A percentile compares a stretch with the other conserved stretches of the same genome.
Conservation (phyloP, 2,797 vertebrate genomes). For the Micrastur ruficollis region DNA sequence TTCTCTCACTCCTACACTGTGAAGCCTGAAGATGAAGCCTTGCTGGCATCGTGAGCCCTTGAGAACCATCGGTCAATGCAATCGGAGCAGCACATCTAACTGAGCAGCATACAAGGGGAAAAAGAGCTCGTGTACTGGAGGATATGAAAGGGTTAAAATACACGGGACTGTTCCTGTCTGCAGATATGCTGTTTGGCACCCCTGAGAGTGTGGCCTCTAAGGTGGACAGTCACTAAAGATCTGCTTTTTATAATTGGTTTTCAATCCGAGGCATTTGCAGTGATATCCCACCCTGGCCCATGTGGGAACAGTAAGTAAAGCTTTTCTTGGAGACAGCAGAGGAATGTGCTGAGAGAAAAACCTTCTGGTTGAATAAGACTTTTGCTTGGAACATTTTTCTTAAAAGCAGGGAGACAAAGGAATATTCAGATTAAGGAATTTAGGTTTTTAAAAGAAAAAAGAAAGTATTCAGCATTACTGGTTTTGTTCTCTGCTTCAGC, state of each 20-base stretch:
- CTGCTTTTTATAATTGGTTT: not conserved
- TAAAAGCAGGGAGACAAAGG: not conserved
- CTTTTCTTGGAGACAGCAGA: not conserved
- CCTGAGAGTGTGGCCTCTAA: not conserved
- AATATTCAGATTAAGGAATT: not conserved
- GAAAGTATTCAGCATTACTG: not conserved
- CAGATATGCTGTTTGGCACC: not conserved
- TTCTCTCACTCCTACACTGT: not conserved
- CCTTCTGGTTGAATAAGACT: not conserved
- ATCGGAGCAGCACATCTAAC: fast-evolving
- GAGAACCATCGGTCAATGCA: not conserved
- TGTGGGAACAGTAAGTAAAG: not conserved
- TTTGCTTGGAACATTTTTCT: not conserved
- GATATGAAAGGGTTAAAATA: not conserved
- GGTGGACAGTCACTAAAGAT: not conserved
- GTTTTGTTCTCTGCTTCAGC: not conserved
- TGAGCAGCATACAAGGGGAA: not conserved
- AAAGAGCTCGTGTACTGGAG: not conserved
- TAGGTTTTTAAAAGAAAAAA: not conserved
- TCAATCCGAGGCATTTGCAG: not conserved
- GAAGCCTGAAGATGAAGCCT: not conserved
- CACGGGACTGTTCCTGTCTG: not conserved
- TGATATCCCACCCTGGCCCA: not conserved
- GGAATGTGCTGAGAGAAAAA: not conserved
- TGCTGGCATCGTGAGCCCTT: not conserved